Evolutionary conservation across 1,140 invertebrate genomes (phyloP), one percentile per base, ranked within the genome.

Genomic region (Microplitis demolitor): DNA sequence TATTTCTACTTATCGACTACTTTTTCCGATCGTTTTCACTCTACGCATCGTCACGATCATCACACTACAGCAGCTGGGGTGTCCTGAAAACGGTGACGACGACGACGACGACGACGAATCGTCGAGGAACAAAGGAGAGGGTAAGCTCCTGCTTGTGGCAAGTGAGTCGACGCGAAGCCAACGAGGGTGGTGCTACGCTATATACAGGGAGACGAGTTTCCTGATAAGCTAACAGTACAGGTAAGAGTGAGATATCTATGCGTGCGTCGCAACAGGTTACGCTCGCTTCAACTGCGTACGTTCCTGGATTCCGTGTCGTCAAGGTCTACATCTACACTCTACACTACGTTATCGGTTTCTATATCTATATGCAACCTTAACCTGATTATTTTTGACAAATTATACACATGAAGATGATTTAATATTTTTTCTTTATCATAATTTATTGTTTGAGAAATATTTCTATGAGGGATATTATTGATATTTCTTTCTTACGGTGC

Each of bases 261-360:
- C 82, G 82, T 83, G 82, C 82, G 80, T 79, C 82, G 83, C 83
- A 85, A 85, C 83, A 85, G 83, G 82, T 85, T 82, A 82, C 76
- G 73, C 74, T 72, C 66, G 53, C 73, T 69, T 53, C 35, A 33
- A 37, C 66, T 67, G 56, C 69, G 60, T 71, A 75, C 69, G 71
- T 68, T 72, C 67, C 62, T 73, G 71, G 66, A 74, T 14, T 54
- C 16, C 14, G n/a, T 54, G n/a, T 54, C 53, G 16, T 14, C n/a
- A 54, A 54, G n/a, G 16, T 14, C 53, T 16, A 54, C 53, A n/a
- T 5, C n/a, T 14, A 54, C 53, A n/a, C 5, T 54, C 53, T 54
- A n/a, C 5, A 5, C 16, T n/a, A 5, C 16, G 45, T 50, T 50
- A 50, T 50, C 45, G 45, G 13, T 13, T 50, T 13, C 45, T 50